Evolutionary conservation across 2,888 invertebrate genomes (phyloP), one percentile per base, ranked within the genome.

Genomic region (Trilocha varians): DNA sequence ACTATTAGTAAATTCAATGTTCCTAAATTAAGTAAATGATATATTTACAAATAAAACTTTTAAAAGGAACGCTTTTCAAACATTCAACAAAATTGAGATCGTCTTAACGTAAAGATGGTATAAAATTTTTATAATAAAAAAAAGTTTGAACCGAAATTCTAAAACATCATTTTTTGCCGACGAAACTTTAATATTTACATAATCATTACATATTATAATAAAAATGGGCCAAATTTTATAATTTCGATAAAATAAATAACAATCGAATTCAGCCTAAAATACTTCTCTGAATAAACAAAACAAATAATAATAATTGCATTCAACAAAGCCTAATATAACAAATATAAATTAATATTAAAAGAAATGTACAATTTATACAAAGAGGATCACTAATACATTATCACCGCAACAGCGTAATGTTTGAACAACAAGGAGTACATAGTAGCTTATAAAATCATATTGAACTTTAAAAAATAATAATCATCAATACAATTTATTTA

Each of bases 1-100:
- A 76, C 65, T 73, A 78, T 78, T 77, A 79, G 76, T 82, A 75
- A 80, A 78, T 80, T 80, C 80, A 83, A 69, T 73, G 80, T 78
- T 66, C 79, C 77, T 83, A 84, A 65, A 70, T 78, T 75, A 53
- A 65, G 62, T 61, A 25, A 66, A 63, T 62, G 63, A 76, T 72
- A 80, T 83, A 85, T 84, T 80, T 85, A 85, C 84, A 85, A 82
- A 83, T 84, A 83, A 85, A 85, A 82, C 83, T 83, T 84, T n/a
- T 84, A 78, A 82, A 82, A 83, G 83, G 84, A 85, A 84, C 84
- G 83, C 84, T 84, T 84, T 82, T 80, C 79, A 84, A 84, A 83
- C 82, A 83, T 83, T 82, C 83, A 84, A 84, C 83, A 83, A 82
- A 83, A 79, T 83, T 84, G 84, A 84, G 84, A 85, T 84, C 84